Evolutionary conservation across 2,113 vertebrate species (phyloP), one percentile per base, ranked within the genome.

Genomic region (Cathartes aura): DNA sequence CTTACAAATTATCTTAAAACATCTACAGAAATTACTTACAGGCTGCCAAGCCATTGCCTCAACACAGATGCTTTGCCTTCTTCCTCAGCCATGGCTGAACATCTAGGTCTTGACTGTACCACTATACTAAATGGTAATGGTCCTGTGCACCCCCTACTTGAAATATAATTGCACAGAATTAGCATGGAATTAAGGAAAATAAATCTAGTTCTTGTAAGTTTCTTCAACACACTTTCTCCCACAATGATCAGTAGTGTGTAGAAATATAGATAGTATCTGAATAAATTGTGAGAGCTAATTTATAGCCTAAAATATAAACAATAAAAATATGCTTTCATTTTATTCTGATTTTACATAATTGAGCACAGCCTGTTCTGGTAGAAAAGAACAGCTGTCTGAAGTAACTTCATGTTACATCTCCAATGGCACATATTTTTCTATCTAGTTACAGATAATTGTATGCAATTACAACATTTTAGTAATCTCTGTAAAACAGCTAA

Each of bases 381-480:
- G 88, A 73, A 90, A 79, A 72, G n/a, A 89, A 72, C 34, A 94
- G 66, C 79, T 96, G 71, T 88, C 85, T 93, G 59, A 93, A 96
- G 82, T 95, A 86, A 88, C 71, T 93, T 95, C 90, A 73, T 38
- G 63, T 70, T 73, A 70, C 66, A 82, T 74, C 72, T 75, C 74
- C 76, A 90, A 5, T n/a, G 47, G 55, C 63, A 87, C 20, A 34
- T 70, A 89, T 81, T 94, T 91, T 94, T 96, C 87, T 91, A 67
- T 81, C 56, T 78, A 74, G 84, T 87, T 89, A 90, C 60, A 94
- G 72, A 94, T 90, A 94, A 93, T 64, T 90, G 48, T 56, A 88
- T 45, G 53, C 66, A 76, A 72, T 93, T 88, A 82, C 30, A 93
- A 85, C 73, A 64, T 90, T 71, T 75, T 90, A 80, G 40, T 80